Evolutionary conservation across 2,113 vertebrate genomes (phyloP).

Genomic region (Philantomba maxwellii): DNA sequence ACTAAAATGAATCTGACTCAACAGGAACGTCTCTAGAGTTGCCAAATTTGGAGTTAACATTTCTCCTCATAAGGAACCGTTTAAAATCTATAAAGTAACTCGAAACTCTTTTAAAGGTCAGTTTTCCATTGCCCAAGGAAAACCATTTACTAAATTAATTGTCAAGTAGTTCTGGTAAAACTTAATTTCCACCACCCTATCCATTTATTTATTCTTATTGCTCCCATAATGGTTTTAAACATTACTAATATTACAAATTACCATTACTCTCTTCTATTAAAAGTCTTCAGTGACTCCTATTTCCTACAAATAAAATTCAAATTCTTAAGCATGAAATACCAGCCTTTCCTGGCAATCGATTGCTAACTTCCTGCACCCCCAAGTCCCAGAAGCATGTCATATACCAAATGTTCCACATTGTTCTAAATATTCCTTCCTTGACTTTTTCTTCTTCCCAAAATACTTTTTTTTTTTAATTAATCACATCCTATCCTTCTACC

Average conservation of each 20-base stretch:
- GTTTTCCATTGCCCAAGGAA: not conserved
- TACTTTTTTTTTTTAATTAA: not conserved
- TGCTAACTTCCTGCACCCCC: not conserved
- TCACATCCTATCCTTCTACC: not conserved
- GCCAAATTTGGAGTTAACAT: slow-evolving; percentile 34
- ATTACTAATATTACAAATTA: not conserved
- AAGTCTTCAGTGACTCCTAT: not conserved
- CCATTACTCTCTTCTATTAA: not conserved
- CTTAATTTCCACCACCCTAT: not conserved
- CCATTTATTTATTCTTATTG: not conserved
- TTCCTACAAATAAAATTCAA: slow-evolving; percentile 10
- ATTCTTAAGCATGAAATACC: not conserved
- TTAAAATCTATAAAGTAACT: not conserved
- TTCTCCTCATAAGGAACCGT: slow-evolving; percentile 33
- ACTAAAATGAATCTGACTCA: slow-evolving; percentile 57
- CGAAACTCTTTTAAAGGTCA: slow-evolving; percentile 24
- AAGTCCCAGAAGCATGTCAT: not conserved
- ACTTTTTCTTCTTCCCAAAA: not conserved
- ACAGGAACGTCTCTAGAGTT: slow-evolving; percentile 48
- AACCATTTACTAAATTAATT: slow-evolving; percentile 30
- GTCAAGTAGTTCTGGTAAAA: slow-evolving; percentile 32
- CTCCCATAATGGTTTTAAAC: not conserved
- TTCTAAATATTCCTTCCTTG: not conserved
- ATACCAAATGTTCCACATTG: not conserved
- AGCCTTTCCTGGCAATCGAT: not conserved